Conservation (phyloP, 2,888 invertebrate genomes). For the Bruchidius siliquastri region DNA sequence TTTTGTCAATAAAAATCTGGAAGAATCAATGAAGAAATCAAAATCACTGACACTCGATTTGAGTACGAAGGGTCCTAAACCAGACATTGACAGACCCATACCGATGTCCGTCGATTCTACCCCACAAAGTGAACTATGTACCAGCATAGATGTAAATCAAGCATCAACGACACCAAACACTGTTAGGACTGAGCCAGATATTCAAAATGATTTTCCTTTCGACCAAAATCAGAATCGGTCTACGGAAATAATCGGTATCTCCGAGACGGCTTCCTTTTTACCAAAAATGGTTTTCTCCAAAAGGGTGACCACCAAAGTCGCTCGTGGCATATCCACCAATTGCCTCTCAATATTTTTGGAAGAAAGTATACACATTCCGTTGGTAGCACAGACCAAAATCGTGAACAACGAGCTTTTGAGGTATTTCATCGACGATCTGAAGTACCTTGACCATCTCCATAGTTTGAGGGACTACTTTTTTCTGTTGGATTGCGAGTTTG, state of each 20-base stretch:
- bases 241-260: too few relatives aligned
- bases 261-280: neutral
- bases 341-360: constrained; percentile 38
- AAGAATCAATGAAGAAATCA: constrained; percentile 22
- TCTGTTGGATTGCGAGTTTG: constrained; percentile 75
- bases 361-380: constrained; percentile 57
- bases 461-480: constrained; percentile 76
- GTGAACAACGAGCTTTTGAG: constrained; percentile 68
- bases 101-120: constrained; percentile 46
- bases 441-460: constrained; percentile 65
- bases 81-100: constrained; percentile 17
- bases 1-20: constrained; percentile 31
- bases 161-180: constrained; percentile 31
- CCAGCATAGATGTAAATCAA: constrained; percentile 25
- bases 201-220: constrained; percentile 2
- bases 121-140: constrained; percentile 34
- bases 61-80: constrained; percentile 15
- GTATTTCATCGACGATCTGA: constrained; percentile 61
- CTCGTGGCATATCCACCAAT: constrained; percentile 40
- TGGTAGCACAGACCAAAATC: constrained; percentile 64
- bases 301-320: constrained; percentile 39
- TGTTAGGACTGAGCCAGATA: constrained; percentile 24
- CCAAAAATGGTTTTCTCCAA: constrained; percentile 29
- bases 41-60: constrained; percentile 31
- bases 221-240: neutral